These are phyloP conservation scores for Sceloporus tristichus DNA, from an alignment of 2,113 vertebrate species.

Conservation along the genomic window DNA sequence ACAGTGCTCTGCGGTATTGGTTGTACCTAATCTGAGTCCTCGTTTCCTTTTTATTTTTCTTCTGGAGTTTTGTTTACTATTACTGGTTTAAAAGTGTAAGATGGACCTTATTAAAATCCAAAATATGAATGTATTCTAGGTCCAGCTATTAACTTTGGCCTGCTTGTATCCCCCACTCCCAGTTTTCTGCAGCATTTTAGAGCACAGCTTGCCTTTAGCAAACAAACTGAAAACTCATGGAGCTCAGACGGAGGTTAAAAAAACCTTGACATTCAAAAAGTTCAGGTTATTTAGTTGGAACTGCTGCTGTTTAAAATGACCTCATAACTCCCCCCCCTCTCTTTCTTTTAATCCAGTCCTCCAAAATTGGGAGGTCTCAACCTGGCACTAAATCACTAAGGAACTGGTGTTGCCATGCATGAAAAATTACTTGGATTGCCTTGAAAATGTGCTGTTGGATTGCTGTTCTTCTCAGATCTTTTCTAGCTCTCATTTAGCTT, in stretches of 20 bases:
- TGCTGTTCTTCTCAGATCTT: conserved; percentile 51
- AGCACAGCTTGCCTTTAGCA: not conserved
- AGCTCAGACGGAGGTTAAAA: not conserved
- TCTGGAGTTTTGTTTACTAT: not conserved
- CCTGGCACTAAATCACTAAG: not conserved
- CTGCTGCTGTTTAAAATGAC: conserved; percentile 3
- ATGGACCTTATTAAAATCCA: not conserved
- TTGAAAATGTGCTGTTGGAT: conserved; percentile 40
- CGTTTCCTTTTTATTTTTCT: not conserved
- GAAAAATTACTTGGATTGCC: not conserved
- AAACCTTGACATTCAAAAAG: not conserved
- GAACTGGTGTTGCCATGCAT: conserved; percentile 33
- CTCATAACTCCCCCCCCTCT: not conserved
- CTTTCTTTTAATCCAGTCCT: not conserved
- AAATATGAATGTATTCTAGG: not conserved
- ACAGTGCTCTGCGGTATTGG: not conserved
- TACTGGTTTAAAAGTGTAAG: not conserved
- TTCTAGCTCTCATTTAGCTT: conserved; percentile 48
- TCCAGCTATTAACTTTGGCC: not conserved
- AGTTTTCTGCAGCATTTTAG: not conserved
- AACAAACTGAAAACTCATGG: not conserved
- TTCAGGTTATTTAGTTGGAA: not conserved
- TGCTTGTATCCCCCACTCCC: not conserved
- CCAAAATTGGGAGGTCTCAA: not conserved
- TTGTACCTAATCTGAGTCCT: not conserved